Evolutionary conservation across 2,888 invertebrate species (phyloP), one percentile per base, ranked within the genome.

Genomic region (Hecatera dysodea): DNA sequence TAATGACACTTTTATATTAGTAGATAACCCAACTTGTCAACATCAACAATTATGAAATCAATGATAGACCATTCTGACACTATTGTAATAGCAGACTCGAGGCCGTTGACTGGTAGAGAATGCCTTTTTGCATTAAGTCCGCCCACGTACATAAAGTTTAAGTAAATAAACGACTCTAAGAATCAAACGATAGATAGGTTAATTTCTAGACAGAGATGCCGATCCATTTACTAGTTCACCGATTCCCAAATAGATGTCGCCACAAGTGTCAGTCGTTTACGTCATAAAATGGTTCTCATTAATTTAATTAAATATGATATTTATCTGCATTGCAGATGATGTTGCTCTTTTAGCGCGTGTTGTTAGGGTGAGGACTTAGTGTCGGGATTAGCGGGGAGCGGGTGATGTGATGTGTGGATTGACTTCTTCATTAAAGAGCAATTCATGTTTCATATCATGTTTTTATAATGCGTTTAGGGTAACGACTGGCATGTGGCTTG

Each of bases 281-380:
- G 65, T 64, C 69, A 65, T 67, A 67, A 85, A 84, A 84, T 86
- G 77, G 65, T 83, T 72, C 79, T 76, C 83, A 83, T 86, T 90
- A 89, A 90, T 89, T 88, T 72, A 90, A 88, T 89, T 87, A 86
- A 89, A 89, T 88, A 89, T 90, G 84, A 90, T 86, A 88, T 89
- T 88, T 90, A 91, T 92, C 92, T 89, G 92, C 92, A 92, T 79
- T 92, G 92, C 91, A 85, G 92, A 89, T 90, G 86, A 90, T 88
- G 87, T 87, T 88, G 84, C 88, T 84, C 87, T 89, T 91, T 91
- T 87, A 89, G 88, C 89, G 86, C 86, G 82, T 87, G 83, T 73
- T 72, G 39, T 80, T 65, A 74, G 67, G 83, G 59, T 50, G 59
- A 0, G 46, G 15, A 19, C 48, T 57, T 59, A 59, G 77, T 81